These are phyloP conservation scores for Meriones unguiculatus DNA, from an alignment of 2,113 vertebrate genomes.

Conservation along the genomic window DNA sequence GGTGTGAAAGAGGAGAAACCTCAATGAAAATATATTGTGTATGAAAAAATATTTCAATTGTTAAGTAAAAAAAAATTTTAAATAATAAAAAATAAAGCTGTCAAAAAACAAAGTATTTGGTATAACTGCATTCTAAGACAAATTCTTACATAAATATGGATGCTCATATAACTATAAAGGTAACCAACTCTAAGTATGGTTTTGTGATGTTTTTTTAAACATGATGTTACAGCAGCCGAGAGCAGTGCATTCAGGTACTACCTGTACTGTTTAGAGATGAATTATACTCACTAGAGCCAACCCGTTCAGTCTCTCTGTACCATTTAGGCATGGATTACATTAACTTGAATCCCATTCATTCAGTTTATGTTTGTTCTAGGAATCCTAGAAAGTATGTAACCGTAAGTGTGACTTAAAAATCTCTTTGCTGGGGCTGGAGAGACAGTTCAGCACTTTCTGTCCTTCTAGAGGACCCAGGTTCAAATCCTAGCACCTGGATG, in stretches of 20 bases:
- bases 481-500: not conserved
- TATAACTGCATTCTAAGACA: not conserved
- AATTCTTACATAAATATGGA: not conserved
- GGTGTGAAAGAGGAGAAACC: not conserved
- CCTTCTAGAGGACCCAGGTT: not conserved
- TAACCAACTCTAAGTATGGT: not conserved
- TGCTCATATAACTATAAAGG: not conserved
- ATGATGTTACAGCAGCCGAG: not conserved
- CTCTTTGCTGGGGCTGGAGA: not conserved
- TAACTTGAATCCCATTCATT: not conserved
- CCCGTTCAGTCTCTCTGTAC: not conserved
- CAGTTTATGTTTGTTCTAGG: not conserved
- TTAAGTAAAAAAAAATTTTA: not conserved
- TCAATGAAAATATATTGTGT: not conserved
- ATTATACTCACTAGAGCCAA: not conserved
- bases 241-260: not conserved
- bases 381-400: not conserved
- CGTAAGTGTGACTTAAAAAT: not conserved
- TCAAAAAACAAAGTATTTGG: not conserved
- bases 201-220: not conserved
- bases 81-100: slow-evolving; percentile 22
- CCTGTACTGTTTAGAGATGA: not conserved
- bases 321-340: not conserved
- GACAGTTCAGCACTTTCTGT: not conserved
- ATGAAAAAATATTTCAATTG: not conserved